Evolutionary conservation across 23 tunicate species (phyloP), one percentile per base, ranked within the genome.

Genomic region (Phallusia fumigata): DNA sequence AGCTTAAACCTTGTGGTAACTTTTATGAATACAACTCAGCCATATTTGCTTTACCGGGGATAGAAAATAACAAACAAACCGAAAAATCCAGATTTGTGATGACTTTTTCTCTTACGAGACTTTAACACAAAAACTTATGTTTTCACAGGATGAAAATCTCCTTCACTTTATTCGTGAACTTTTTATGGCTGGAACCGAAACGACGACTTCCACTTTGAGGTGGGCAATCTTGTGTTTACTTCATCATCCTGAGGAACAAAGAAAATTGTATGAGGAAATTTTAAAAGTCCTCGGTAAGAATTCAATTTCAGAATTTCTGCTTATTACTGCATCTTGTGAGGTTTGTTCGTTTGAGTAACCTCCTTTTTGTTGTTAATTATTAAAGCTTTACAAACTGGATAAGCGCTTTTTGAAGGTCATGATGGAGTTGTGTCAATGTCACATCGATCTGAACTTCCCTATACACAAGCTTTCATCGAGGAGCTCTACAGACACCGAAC

Each of bases 401-500:
- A 40, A 40, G 5, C 8, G 8, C 10, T 40, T 40, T 10, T 40
- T 16, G n/a, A 21, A 58, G 69, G 69, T 58, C 28, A 22, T 21
- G 69, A 58, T 16, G 69, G 69, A 13, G 69, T 58, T 13, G 69
- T 58, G 69, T 58, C 69, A 21, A 58, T 58, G 69, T 21, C 69
- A 21, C 69, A 58, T 24, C 26, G 28, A 58, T 1, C 3, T 21
- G 69, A 58, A 58, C 69, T 58, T 24, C 69, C 26, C 26, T 58
- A 58, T 16, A 58, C 69, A 58, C 69, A 58, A 24, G 69, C 69
- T 24, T 58, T 58, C 13, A 58, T 58, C 69, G 69, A 58, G 69
- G 69, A 58, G 16, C 15, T 58, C 5, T 58, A 58, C 28, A 22
- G 69, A 21, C 13, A 21, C 28, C 26, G 69, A 58, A 58, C 69